Base-by-base conservation (phyloP, 2,888 invertebrate species). In the Oligia latruncula region DNA sequence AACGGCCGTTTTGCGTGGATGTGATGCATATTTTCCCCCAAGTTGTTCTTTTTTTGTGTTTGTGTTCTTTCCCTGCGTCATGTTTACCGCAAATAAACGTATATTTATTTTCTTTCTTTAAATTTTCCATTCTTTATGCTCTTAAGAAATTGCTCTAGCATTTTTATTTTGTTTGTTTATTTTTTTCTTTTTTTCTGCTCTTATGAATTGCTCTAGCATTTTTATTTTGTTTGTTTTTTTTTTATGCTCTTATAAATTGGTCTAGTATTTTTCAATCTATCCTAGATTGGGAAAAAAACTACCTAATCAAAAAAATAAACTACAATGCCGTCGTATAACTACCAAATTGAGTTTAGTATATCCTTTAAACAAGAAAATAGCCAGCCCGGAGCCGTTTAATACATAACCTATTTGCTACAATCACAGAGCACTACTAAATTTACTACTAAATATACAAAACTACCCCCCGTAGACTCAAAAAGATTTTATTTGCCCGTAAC, bases 401-500 rank as follows among this genome's bases (percentile, higher is more conserved):
- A 49, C 49, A 13, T 49, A 72, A 58, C 46, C 29, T 9, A 49
- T 13, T 23, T 23, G 4, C 15, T 4, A 4, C 49, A 15, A 13
- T 58, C 55, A 49, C 70, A 58, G 5, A 52, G 17, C 43, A 23
- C 5, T 52, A 23, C 11, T 23, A 65, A 64, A 43, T 40, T 52
- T 35, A 35, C 43, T 46, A 55, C 23, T 46, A 46, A 65, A 65
- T 29, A 6, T 11, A 66, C 49, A 58, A 80, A 65, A 82, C 58
- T n/a, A 13, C 11, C 20, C 29, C 29, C 20, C 0, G 29, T 29
- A n/a, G 35, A 81, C 23, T 67, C 66, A 60, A 75, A 81, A 82
- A 70, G 46, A 70, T 75, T 86, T 68, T 72, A 77, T 74, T 70
- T 74, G 15, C 64, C 49, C 46, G 73, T 62, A 68, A 65, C 71